Evolutionary conservation across 2,888 invertebrate species (phyloP).

Genomic region (Tipula unca): DNA sequence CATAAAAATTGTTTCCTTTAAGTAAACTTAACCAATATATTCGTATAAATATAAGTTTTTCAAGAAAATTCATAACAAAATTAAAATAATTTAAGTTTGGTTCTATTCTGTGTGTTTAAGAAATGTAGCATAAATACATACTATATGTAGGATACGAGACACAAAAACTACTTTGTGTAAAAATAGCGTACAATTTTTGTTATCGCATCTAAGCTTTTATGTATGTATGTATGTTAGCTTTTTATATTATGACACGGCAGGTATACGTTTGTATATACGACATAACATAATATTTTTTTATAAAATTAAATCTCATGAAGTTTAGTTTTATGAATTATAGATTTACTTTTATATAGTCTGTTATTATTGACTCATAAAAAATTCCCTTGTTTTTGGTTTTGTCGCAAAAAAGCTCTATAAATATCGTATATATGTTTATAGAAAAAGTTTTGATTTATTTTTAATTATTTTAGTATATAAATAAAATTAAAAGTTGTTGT

Average conservation of each 20-base stretch:
- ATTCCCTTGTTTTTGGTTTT: background rate
- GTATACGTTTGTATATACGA: too few relatives aligned
- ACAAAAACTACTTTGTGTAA: background rate
- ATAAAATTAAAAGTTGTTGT: too few relatives aligned
- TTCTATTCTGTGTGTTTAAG: too few relatives aligned
- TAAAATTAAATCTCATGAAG: background rate
- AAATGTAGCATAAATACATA: too few relatives aligned
- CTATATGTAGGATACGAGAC: background rate
- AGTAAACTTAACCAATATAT: background rate
- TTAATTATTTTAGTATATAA: too few relatives aligned
- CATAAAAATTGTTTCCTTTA: background rate
- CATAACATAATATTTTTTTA: background rate
- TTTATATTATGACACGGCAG: background rate
- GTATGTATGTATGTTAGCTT: background rate
- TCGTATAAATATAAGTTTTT: background rate
- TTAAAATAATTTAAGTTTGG: constrained; percentile 3
- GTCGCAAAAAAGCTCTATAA: too few relatives aligned
- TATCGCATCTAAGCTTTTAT: background rate
- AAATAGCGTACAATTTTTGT: background rate
- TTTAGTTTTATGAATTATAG: background rate
- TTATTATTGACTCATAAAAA: background rate
- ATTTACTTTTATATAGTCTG: background rate
- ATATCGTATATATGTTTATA: too few relatives aligned
- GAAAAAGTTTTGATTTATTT: too few relatives aligned
- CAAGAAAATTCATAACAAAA: background rate